phyloP scores from a whole-genome alignment of 2,113 vertebrate genomes.

The Neolamprologus ventralis region DNA sequence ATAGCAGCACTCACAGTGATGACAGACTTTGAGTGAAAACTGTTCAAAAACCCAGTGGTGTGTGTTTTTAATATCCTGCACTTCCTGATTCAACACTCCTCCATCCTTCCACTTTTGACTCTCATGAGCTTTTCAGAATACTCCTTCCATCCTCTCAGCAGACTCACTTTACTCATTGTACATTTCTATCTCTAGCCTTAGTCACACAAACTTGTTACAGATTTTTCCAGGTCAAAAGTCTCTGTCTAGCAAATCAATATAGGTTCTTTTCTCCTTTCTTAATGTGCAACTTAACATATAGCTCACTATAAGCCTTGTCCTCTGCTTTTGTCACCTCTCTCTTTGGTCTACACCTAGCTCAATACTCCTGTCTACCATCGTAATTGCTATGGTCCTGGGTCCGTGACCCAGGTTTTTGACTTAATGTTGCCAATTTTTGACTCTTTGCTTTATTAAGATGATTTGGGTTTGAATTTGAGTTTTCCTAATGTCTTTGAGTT shows the following conservation, averaged over 20 bases:
- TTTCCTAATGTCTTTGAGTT: not conserved
- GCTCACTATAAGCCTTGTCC: not conserved
- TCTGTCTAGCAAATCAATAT: not conserved
- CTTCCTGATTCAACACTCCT: not conserved
- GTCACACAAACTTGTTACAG: not conserved
- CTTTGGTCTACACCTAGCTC: not conserved
- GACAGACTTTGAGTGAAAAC: not conserved
- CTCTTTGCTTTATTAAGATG: not conserved
- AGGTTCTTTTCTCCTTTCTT: not conserved
- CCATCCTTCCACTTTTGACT: not conserved
- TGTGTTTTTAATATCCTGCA: not conserved
- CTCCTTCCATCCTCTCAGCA: not conserved
- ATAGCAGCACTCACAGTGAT: not conserved
- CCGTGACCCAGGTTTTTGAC: not conserved
- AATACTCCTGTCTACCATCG: not conserved
- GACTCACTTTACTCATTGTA: not conserved
- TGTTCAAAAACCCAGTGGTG: not conserved
- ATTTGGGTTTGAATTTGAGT: not conserved
- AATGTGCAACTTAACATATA: not conserved
- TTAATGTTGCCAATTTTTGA: not conserved
- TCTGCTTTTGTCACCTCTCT: not conserved
- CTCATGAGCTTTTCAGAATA: not conserved
- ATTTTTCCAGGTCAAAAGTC: fast-evolving
- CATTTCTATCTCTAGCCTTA: not conserved
- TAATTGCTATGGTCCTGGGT: not conserved